These are phyloP conservation scores for Sterrhoptilus dennistouni DNA, from an alignment of 2,113 vertebrate genomes.

Conservation along the genomic window DNA sequence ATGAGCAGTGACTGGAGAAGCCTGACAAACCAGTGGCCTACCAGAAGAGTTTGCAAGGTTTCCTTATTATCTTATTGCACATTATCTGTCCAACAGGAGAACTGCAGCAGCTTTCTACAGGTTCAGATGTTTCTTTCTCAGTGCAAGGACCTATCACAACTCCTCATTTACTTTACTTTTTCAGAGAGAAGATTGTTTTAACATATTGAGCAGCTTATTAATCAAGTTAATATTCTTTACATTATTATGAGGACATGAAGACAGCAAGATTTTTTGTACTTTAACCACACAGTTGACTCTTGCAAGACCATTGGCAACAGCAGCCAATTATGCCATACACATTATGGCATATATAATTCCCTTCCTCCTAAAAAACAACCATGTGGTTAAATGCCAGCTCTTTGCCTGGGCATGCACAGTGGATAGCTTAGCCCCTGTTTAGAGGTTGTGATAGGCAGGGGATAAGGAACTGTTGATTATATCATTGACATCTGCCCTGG, in stretches of 20 bases:
- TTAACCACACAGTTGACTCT: neutral
- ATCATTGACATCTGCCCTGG: neutral
- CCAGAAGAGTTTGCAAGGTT: neutral
- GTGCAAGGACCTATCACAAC: neutral
- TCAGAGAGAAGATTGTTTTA: neutral
- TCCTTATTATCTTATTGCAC: too few relatives aligned
- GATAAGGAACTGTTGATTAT: conserved; percentile 20
- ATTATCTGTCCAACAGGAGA: neutral
- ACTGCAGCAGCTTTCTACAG: neutral
- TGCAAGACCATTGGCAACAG: neutral
- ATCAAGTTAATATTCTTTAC: neutral
- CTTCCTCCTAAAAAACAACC: neutral
- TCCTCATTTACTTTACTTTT: neutral
- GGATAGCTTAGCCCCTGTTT: neutral
- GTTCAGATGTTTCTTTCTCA: neutral
- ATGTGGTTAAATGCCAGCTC: neutral
- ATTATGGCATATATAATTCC: neutral
- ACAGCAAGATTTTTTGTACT: neutral
- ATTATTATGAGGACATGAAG: neutral
- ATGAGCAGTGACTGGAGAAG: neutral
- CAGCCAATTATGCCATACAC: neutral
- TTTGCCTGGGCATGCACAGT: neutral
- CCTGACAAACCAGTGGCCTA: neutral
- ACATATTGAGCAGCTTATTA: neutral
- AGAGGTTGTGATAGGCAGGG: neutral